Base-by-base conservation (phyloP, 2,113 vertebrate species). In the Lethenteron camtschaticum region DNA sequence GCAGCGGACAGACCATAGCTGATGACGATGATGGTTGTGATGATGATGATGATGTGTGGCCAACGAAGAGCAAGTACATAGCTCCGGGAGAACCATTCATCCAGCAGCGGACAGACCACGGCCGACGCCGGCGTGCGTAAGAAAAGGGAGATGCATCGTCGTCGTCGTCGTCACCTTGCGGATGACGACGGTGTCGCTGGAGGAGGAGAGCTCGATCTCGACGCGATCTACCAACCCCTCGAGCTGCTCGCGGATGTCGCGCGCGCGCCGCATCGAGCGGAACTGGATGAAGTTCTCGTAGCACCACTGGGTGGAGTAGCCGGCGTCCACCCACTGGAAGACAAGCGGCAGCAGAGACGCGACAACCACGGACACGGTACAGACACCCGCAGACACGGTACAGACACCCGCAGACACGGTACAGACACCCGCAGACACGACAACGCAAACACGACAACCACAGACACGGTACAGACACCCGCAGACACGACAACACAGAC, bases 201-300 rank as follows among this genome's bases (percentile, higher is more conserved):
- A 69, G 55, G 79, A 81, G 72, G 86, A 88, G 72, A 81, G 85
- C 71, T 87, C 84, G 71, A 94, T 84, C 76, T 94, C 89, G 4
- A 94, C 88, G 4, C 89, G 82, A 20, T 87, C 86, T 84, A 89
- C 81, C 71, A 94, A 80, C 2, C 88, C 87, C 77, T 89, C 87
- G 73, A 94, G 80, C 79, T 94, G 89, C 60, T 94, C 88, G 56
- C 89, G 72, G 9, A 94, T 86, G 1, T 91, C 89, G 58, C 88
- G 79, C 1, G 88, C 89, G 69, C 88, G 76, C 6, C 84, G 83
- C 85, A 94, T 86, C 1, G 89, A 91, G 24, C 89, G 81, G 73
- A 87, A 88, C 80, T 94, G n/a, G 89, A 91, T 86, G 57, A 94
- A 91, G 80, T 90, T 91, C 76, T 94, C 88, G 13, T 90, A 94